A percentile compares a stretch with the other conserved stretches of the same genome.
Conservation (phyloP, 2,888 invertebrate species). For the Dione juno region DNA sequence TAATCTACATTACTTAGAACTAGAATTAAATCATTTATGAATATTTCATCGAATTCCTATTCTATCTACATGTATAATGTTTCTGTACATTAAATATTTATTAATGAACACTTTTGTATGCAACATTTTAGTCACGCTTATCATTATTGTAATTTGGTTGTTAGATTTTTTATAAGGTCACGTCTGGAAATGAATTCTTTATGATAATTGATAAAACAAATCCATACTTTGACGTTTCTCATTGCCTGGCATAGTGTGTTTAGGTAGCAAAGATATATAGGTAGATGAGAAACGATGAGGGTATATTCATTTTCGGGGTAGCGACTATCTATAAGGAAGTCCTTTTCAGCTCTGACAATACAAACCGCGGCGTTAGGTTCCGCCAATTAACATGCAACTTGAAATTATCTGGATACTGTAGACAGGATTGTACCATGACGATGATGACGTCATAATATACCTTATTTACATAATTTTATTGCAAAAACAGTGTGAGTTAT, state of each 20-base stretch:
- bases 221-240: background rate
- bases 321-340: no score
- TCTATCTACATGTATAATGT: background rate
- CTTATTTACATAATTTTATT: constrained; percentile 2
- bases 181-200: constrained; percentile 3
- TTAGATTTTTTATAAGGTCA: constrained; percentile 3
- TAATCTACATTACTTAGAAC: no score
- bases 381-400: no score
- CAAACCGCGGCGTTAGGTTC: no score
- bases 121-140: constrained; percentile 1
- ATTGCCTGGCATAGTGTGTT: background rate
- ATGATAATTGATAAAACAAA: background rate
- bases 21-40: no score
- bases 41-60: no score
- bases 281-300: no score
- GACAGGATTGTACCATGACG: no score
- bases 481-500: background rate
- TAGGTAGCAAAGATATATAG: background rate
- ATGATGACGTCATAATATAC: background rate
- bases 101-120: background rate
- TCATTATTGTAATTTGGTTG: background rate
- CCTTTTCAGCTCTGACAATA: no score
- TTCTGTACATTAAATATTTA: background rate
- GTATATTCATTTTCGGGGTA: no score
- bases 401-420: no score